phyloP scores from a whole-genome alignment of 1,140 invertebrate genomes.

The Asobara japonica region DNA sequence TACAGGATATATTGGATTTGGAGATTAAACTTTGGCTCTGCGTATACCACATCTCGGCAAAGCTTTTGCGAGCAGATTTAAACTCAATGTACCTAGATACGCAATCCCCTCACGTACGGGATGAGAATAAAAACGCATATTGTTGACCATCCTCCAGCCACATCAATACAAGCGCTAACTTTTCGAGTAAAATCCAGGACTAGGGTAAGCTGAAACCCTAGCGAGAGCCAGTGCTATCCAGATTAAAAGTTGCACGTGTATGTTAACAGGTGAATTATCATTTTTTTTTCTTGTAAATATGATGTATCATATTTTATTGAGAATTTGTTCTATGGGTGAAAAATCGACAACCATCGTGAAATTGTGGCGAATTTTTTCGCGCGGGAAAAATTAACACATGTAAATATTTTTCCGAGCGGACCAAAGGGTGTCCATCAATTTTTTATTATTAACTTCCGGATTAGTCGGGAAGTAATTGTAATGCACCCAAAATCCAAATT shows the following conservation, averaged over 20 bases:
- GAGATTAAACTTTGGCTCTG: background rate
- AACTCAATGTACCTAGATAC: slow-evolving; percentile 8
- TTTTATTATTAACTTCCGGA: too few relatives aligned
- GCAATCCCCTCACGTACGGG: background rate
- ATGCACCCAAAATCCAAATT: too few relatives aligned
- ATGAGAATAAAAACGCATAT: background rate
- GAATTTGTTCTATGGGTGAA: too few relatives aligned
- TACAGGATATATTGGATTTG: background rate
- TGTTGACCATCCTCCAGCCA: background rate
- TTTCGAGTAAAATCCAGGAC: background rate
- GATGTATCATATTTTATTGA: too few relatives aligned
- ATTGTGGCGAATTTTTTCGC: too few relatives aligned
- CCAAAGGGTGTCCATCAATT: too few relatives aligned
- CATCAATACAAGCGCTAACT: background rate
- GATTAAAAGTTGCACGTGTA: background rate
- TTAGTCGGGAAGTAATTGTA: too few relatives aligned
- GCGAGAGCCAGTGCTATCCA: too few relatives aligned
- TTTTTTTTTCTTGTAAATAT: too few relatives aligned
- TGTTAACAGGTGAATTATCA: background rate
- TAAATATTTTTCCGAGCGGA: too few relatives aligned
- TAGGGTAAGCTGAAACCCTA: background rate
- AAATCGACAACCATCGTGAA: too few relatives aligned
- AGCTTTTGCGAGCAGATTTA: slow-evolving; percentile 19
- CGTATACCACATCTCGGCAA: background rate
- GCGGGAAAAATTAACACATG: too few relatives aligned